phyloP scores from a whole-genome alignment of 1,140 invertebrate genomes.

The Sarcophaga peregrina region DNA sequence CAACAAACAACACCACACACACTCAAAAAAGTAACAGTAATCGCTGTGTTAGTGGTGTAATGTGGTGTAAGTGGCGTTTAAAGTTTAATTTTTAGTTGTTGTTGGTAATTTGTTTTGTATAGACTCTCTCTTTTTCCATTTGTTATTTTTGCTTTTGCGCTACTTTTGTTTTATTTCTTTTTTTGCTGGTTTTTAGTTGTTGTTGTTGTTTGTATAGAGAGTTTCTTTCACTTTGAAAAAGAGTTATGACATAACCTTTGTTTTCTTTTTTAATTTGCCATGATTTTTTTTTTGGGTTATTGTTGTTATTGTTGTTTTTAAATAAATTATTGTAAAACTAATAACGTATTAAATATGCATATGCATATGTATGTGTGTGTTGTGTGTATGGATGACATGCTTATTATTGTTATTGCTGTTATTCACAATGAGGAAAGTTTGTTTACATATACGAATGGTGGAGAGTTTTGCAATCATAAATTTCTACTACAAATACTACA shows the following conservation, averaged over 20 bases:
- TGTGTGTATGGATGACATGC: too few relatives aligned
- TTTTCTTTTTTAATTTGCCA: slow-evolving; percentile 37
- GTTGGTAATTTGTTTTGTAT: too few relatives aligned
- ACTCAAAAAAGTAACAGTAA: too few relatives aligned
- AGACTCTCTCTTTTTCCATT: not conserved
- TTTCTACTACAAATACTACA: too few relatives aligned
- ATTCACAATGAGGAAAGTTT: slow-evolving; percentile 31
- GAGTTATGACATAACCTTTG: slow-evolving; percentile 40
- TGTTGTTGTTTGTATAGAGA: not conserved
- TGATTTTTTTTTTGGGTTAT: not conserved
- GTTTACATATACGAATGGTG: slow-evolving; percentile 20
- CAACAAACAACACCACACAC: too few relatives aligned
- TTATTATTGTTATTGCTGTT: not conserved
- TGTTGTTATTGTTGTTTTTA: slow-evolving; percentile 4
- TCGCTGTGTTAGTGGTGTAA: too few relatives aligned
- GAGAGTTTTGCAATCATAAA: slow-evolving; percentile 36
- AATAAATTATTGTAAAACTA: too few relatives aligned
- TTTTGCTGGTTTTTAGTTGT: not conserved
- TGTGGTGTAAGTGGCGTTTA: too few relatives aligned
- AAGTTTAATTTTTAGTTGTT: too few relatives aligned
- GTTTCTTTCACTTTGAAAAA: slow-evolving; percentile 32
- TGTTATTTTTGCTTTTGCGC: not conserved
- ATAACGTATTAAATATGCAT: too few relatives aligned
- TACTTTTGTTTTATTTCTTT: not conserved
- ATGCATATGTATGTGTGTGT: too few relatives aligned